Percentiles rank a stretch among this genome's conserved stretches.
phyloP scores from a whole-genome alignment of 2,113 vertebrate genomes.

The Dascyllus trimaculatus region DNA sequence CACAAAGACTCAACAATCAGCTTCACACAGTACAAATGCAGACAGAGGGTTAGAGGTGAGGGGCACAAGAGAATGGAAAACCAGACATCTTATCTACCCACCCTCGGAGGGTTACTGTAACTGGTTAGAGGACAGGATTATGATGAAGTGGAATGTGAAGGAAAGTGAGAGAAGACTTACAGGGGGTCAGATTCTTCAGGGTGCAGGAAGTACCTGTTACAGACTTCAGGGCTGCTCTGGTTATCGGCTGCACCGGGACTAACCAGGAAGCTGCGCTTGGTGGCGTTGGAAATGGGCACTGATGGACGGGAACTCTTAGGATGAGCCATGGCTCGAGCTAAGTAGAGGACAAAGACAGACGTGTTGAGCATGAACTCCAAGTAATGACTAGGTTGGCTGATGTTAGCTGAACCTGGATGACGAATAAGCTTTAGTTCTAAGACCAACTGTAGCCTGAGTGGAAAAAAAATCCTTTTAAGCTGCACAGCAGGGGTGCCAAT shows the following conservation, averaged over 20 bases:
- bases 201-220: conserved; percentile 90
- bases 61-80: conserved; percentile 1
- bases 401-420: background rate
- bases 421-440: background rate
- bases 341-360: background rate
- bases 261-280: conserved; percentile 93
- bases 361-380: background rate
- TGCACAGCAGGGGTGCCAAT: no score
- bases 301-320: conserved; percentile 90
- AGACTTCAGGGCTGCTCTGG: conserved; percentile 86
- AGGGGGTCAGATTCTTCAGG: conserved; percentile 88
- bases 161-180: conserved; percentile 85
- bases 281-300: conserved; percentile 94
- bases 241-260: conserved; percentile 79
- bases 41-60: conserved; percentile 16
- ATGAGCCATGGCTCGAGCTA: conserved; percentile 89
- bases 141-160: conserved; percentile 50
- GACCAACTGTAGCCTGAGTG: no score
- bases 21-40: conserved; percentile 5
- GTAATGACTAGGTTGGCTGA: no score
- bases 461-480: no score
- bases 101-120: conserved; percentile 33
- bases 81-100: conserved; percentile 18
- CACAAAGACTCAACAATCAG: background rate
- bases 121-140: conserved; percentile 33